Evolutionary conservation across 2,797 vertebrate species (phyloP), one percentile per base, ranked within the genome.

Genomic region (Staurois parvus): DNA sequence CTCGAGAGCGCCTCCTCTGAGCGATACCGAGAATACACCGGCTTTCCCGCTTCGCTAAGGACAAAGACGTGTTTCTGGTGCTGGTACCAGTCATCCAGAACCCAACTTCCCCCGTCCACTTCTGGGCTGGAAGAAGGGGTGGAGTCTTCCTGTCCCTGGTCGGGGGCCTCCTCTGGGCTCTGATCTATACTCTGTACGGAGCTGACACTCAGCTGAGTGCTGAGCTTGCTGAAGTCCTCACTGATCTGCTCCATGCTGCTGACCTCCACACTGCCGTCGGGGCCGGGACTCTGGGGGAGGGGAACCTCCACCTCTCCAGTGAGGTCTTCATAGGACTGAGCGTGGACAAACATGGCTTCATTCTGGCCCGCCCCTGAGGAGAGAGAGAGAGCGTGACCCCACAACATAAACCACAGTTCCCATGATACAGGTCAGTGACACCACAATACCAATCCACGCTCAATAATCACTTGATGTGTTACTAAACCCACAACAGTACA

Each of bases 1-100:
- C 97, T 98, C 89, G 98, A 98, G 74, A 99, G 96, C 0, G 97
- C 97, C 91, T 99, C 98, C 91, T 99, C 98, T 0, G 97, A 98
- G 85, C 97, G 97, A 0, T 99, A 98, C 85, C 98, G 97, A 8
- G 96, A 97, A 88, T 99, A 99, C 88, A 99, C 98, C 0, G 98
- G 98, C 91, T 99, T 99, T 67, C 98, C 98, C 0, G 98, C 98
- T 87, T 99, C 98, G 0, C 98, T 99, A 88, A 99, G 92, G 87
- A 99, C 97, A 2, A 99, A 99, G 86, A 99, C 92, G 0, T 99
- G 98, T 90, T 99, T 99, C 83, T 93, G 95, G 91, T 97, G 98
- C 85, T 91, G 95, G 64, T 97, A 95, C 98, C 98, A 99, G 0
- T 94, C 91, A 0, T 98, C 97, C 0, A 94, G 93, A 17, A 93